Base-by-base conservation (phyloP, 1,140 invertebrate genomes). In the Fopius arisanus region DNA sequence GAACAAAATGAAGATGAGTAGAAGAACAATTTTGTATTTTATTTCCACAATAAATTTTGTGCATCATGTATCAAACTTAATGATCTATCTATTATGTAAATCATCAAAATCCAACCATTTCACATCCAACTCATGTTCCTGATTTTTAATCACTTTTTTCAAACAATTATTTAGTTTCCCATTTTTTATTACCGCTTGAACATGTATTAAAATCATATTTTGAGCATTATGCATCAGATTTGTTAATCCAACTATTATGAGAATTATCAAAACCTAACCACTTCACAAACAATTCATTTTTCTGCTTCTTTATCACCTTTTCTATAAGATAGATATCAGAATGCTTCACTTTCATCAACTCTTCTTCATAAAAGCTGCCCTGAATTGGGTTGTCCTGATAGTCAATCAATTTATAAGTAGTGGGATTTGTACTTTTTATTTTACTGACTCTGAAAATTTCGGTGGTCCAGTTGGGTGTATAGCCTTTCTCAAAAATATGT, bases 231-330 rank as follows among this genome's bases (percentile, higher is more conserved):
- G 14, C 2, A 66, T 33, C 26, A 21, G 9, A 31, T 31, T 66
- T 33, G 7, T 66, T 66, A 4, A 66, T 66, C 63, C 28, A 66
- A 66, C 26, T 33, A 66, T 33, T 33, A 66, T 66, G 63, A 21
- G 63, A 12, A 54, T 37, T 28, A 67, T 67, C 43, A n/a, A 67
- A 73, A 12, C 72, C 72, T 40, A 67, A 59, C 65, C 72, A 73
- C 54, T 67, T 73, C 1, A 73, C 65, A 73, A 19, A 59, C 1
- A 33, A n/a, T 40, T 67, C 31, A 54, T 73, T 67, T 4, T 65
- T 65, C 54, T 33, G n/a, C 31, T 28, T 59, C 9, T 19, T 28
- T 4, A 66, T 5, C 3, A 72, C 21, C 48, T 72, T 48, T 72
- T 72, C 54, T 23, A 74, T 54, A 9, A 74, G 26, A 68, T 68